Evolutionary conservation across 1,140 invertebrate species (phyloP).

Genomic region (Nasonia giraulti): DNA sequence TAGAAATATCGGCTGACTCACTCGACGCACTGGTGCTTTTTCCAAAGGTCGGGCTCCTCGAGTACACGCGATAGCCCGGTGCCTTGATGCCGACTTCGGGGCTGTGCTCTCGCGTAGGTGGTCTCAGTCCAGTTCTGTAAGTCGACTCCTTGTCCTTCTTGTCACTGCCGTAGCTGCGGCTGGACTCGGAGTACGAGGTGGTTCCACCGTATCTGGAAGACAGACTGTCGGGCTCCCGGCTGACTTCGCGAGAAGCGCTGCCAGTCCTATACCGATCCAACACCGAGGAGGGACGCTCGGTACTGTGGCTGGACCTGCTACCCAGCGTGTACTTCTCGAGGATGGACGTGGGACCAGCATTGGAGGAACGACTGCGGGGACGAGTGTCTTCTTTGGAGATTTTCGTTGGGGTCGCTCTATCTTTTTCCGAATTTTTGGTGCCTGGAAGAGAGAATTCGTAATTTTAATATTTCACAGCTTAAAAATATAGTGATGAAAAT

Average conservation of each 20-base stretch:
- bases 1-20: conserved; percentile 51
- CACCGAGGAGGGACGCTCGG: conserved; percentile 65
- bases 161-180: conserved; percentile 60
- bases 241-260: conserved; percentile 63
- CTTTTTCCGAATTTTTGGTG: conserved; percentile 65
- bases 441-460: conserved; percentile 52
- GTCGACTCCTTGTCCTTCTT: conserved; percentile 64
- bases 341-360: conserved; percentile 60
- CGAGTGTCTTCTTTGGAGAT: conserved; percentile 64
- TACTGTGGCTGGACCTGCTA: conserved; percentile 57
- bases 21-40: conserved; percentile 59
- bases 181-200: conserved; percentile 59
- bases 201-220: conserved; percentile 60
- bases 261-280: conserved; percentile 67
- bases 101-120: conserved; percentile 66
- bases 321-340: conserved; percentile 67
- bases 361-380: conserved; percentile 63
- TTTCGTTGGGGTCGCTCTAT: conserved; percentile 61
- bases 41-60: conserved; percentile 61
- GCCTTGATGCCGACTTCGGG: conserved; percentile 65
- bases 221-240: conserved; percentile 64
- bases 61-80: conserved; percentile 60
- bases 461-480: too few species aligned
- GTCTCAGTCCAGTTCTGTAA: conserved; percentile 60
- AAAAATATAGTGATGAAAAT: too few species aligned